Conservation (phyloP, 2,797 vertebrate species). For the Micrastur ruficollis region DNA sequence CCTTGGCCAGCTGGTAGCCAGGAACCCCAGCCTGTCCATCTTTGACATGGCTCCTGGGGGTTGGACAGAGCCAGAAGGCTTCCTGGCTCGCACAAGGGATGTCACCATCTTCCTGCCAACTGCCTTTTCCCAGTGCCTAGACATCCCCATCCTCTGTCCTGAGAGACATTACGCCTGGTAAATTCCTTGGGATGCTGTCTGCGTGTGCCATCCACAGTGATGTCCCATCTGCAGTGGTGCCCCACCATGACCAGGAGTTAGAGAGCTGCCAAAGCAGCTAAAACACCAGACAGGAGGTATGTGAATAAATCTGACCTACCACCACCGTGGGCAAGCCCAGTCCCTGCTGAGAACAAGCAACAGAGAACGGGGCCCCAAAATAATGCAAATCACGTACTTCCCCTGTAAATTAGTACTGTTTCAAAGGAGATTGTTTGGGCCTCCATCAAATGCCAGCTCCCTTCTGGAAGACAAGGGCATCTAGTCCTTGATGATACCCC, state of each 20-base stretch:
- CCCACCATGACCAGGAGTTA: not conserved
- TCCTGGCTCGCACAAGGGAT: not conserved
- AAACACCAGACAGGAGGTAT: not conserved
- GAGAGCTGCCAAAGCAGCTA: not conserved
- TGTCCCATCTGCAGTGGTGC: not conserved
- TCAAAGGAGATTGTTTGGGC: not conserved
- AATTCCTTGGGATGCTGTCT: not conserved
- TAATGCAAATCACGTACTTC: not conserved
- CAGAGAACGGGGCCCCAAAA: not conserved
- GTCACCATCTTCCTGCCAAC: not conserved
- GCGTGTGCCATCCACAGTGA: fast-evolving
- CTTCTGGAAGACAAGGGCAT: not conserved
- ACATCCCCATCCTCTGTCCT: not conserved
- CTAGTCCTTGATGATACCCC: not conserved
- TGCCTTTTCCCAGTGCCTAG: not conserved
- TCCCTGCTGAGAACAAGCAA: not conserved
- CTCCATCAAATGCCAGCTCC: not conserved
- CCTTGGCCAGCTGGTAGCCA: not conserved
- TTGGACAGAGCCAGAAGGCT: not conserved
- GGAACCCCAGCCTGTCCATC: not conserved
- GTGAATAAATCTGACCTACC: not conserved
- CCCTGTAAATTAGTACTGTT: not conserved
- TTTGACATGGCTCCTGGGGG: fast-evolving
- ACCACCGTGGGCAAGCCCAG: not conserved
- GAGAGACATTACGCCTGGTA: fast-evolving